Evolutionary conservation across 2,113 vertebrate genomes (phyloP).

Genomic region (Silurus asotus): DNA sequence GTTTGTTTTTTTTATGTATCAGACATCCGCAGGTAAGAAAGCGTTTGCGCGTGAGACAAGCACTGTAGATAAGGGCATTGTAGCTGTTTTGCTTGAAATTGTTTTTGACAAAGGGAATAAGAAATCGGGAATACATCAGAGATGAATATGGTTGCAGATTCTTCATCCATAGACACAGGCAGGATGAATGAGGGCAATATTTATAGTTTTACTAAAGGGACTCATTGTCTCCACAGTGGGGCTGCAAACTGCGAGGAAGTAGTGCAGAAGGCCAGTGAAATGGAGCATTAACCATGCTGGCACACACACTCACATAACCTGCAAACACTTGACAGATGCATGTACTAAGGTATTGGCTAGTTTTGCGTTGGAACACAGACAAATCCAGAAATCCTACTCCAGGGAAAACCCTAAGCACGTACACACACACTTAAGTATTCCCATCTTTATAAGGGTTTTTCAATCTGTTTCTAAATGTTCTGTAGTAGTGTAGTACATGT

Average conservation of each 20-base stretch:
- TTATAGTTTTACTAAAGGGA: constrained; percentile 43
- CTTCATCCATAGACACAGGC: constrained; percentile 24
- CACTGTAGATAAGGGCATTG: background rate
- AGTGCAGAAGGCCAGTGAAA: constrained; percentile 44
- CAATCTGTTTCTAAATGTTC: background rate
- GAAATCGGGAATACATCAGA: constrained; percentile 1
- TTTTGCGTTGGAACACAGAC: background rate
- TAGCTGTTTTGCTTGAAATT: background rate
- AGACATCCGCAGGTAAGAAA: constrained; percentile 26
- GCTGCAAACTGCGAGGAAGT: constrained; percentile 28
- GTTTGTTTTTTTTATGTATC: constrained; percentile 43
- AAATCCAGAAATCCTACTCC: background rate
- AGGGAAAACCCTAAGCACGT: background rate
- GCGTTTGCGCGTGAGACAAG: background rate
- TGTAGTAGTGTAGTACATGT: background rate
- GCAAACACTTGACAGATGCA: background rate
- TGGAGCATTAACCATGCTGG: constrained; percentile 39
- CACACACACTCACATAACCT: constrained; percentile 19
- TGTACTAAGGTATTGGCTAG: background rate
- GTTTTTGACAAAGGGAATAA: constrained; percentile 13
- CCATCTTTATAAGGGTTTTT: background rate
- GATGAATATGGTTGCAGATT: constrained; percentile 20
- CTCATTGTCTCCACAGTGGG: constrained; percentile 5
- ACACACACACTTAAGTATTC: background rate
- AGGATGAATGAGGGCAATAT: constrained; percentile 43